Base-by-base conservation (phyloP, 2,113 vertebrate genomes). In the Proteles cristata region DNA sequence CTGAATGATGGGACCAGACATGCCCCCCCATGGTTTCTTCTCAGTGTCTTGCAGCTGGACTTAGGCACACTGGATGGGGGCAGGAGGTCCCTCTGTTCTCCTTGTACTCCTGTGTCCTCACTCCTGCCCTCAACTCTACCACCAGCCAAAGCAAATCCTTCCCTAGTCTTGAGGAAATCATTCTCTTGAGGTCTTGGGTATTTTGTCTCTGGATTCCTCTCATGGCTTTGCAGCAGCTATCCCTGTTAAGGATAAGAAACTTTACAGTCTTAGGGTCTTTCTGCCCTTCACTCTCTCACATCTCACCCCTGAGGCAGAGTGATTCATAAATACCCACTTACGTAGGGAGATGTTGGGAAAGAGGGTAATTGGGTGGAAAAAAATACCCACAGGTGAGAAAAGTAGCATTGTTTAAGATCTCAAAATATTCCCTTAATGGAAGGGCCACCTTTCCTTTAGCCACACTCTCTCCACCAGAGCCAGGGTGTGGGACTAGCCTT, bases 41-140 rank as follows among this genome's bases (percentile, higher is more conserved):
- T 6, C 1, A 0, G 6, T 4, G 4, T 25, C 48, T 43, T 77
- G 14, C 1, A 16, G 12, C 23, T 31, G 0, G 0, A 11, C 45
- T 31, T 63, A 26, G 68, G 26, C 53, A 2, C 11, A 33, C 0
- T 9, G 73, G 14, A 10, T 15, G 35, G 35, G 23, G 5, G 25
- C 39, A 39, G 33, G 69, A 23, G 11, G 25, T 9, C 17, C 26
- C 58, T 21, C 10, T 25, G 0, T 9, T 39, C 17, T n/a, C 19
- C 1, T 68, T 11, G 3, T 17, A 7, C 39, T 39, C 17, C 63
- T 31, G 14, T 16, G 45, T 7, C 48, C 45, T 77, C 9, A 1
- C 21, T 48, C 39, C 9, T 82, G 11, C 53, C 4, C 16, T 11
- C 17, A 14, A 0, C 15, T 96, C 69, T 50, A 16, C 35, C 53